A percentile compares a stretch with the other conserved stretches of the same genome.
Conservation (phyloP, 2,113 vertebrate species). For the Hystrix cristata region DNA sequence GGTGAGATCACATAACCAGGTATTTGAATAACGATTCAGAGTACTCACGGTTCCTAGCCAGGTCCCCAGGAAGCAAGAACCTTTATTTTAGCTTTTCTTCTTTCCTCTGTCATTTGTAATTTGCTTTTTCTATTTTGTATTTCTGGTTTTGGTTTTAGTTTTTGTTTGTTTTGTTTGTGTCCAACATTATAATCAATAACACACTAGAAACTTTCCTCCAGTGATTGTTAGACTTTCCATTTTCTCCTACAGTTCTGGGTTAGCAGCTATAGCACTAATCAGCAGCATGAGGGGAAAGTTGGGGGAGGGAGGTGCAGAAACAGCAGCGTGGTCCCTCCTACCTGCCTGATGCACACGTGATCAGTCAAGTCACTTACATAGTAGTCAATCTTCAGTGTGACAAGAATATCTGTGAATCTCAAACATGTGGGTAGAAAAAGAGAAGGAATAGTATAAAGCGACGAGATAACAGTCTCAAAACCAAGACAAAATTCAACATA, state of each 20-base stretch:
- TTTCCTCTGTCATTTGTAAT: conserved; percentile 25
- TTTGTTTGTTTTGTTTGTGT: not conserved
- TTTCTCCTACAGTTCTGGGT: not conserved
- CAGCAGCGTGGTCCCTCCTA: not conserved
- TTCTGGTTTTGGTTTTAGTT: not conserved
- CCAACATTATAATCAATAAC: not conserved
- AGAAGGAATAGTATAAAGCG: not conserved
- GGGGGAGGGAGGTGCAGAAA: rapidly evolving
- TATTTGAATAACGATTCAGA: not conserved
- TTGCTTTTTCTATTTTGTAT: not conserved
- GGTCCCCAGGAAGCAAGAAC: not conserved
- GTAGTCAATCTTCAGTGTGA: not conserved
- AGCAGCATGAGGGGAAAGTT: rapidly evolving
- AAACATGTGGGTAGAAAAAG: not conserved
- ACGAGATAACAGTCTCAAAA: not conserved
- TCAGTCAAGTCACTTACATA: not conserved
- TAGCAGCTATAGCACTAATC: not conserved
- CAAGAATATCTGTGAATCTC: conserved; percentile 1
- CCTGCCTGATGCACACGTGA: not conserved
- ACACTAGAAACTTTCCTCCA: not conserved
- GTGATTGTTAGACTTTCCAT: not conserved
- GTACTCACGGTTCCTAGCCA: not conserved
- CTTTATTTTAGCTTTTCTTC: not conserved
- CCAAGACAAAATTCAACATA: not conserved
- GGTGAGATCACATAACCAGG: not conserved